Percentiles rank a stretch among this genome's conserved stretches.
These are phyloP conservation scores for Pantherophis guttatus DNA, from an alignment of 2,113 vertebrate species.

Conservation along the genomic window DNA sequence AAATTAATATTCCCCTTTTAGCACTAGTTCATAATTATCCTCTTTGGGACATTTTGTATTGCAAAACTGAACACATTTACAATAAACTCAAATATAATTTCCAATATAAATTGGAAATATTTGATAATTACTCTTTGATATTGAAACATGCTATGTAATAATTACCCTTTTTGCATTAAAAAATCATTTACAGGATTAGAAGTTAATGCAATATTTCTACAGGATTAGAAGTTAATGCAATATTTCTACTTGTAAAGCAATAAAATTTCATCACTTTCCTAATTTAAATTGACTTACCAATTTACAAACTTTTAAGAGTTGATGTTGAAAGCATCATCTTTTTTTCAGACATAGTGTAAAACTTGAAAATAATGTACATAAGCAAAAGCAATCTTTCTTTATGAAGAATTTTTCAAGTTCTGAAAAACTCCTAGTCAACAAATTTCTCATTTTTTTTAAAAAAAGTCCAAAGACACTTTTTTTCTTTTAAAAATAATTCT, in stretches of 20 bases:
- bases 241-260: not conserved
- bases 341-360: conserved; percentile 24
- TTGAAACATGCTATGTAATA: not conserved
- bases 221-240: not conserved
- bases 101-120: not conserved
- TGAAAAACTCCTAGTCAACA: conserved; percentile 31
- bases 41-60: not conserved
- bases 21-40: not conserved
- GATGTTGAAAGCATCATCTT: conserved; percentile 28
- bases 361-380: not conserved
- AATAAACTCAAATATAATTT: not conserved
- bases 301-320: not conserved
- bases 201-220: not conserved
- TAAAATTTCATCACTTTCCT: not conserved
- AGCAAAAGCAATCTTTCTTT: conserved; percentile 32
- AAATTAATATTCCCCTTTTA: not conserved
- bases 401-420: not conserved
- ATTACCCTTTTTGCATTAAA: not conserved
- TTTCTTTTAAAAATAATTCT: conserved; percentile 21
- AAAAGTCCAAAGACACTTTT: conserved; percentile 19
- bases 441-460: not conserved
- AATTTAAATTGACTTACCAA: conserved; percentile 51
- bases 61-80: not conserved
- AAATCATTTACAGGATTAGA: not conserved
- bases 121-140: not conserved